Base-by-base conservation (phyloP, 2,797 vertebrate species). In the Cryptoblepharus egeriae region DNA sequence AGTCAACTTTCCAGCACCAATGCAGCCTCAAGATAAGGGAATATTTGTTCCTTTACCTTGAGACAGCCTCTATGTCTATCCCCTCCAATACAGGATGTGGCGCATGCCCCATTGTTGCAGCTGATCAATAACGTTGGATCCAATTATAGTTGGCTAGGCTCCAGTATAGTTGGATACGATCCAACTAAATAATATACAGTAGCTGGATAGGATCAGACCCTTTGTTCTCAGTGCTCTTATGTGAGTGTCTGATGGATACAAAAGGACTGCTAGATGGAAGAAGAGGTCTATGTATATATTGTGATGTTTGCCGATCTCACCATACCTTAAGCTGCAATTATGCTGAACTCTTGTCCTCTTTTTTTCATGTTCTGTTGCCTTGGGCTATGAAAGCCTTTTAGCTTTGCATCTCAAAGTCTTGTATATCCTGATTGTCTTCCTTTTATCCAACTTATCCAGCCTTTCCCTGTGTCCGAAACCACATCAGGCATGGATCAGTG, bases 381-480 rank as follows among this genome's bases (percentile, higher is more conserved):
- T 26, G 72, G 84, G 12, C 81, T 65, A 63, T 28, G 52, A 63
- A 72, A 52, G 58, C 69, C 58, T 73, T 80, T 52, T 12, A 52
- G 58, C 30, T 63, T 52, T 64, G 58, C 45, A 37, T 39, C 26
- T 72, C 39, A 80, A 60, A n/a, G 65, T 11, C 32, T 20, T 68
- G 35, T 22, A 0, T 7, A 49, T 63, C 52, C 26, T 77, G 74
- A 45, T 72, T 65, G 68, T 37, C 24, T 1, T 77, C 6, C 32
- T 0, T 87, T 79, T 87, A 42, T 73, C 73, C 76, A 4, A 75
- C 49, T 42, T 26, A 15, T 71, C 32, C 87, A 52, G 10, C 16
- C 11, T 71, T 32, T n/a, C 2, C 13, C 49, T 77, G 65, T 86
- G 81, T 35, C 30, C 87, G 58, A 88, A 80, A 82, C 42, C 39